These are phyloP conservation scores for Mormyrops boulengeri DNA, from an alignment of 2,797 vertebrate genomes.

Conservation along the genomic window DNA sequence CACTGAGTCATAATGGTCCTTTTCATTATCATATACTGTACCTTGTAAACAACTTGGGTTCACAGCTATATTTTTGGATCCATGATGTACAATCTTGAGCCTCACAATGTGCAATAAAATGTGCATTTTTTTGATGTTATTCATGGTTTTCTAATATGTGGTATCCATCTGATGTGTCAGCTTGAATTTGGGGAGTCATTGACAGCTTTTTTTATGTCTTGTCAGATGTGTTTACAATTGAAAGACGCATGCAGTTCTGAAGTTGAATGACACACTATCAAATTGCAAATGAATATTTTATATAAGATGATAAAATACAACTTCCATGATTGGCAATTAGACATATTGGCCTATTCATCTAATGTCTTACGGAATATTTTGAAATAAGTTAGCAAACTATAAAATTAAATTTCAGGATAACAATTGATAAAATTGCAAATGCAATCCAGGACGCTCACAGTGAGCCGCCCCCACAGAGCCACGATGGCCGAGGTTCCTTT, in stretches of 20 bases:
- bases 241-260: background rate
- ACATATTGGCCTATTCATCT: background rate
- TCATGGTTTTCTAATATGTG: background rate
- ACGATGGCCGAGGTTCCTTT: background rate
- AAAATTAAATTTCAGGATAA: background rate
- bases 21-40: background rate
- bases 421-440: background rate
- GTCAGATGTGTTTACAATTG: background rate
- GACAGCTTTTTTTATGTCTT: background rate
- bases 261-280: background rate
- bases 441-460: background rate
- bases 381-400: background rate
- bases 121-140: background rate
- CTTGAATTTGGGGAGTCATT: background rate
- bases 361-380: background rate
- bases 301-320: background rate
- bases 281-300: background rate
- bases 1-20: background rate
- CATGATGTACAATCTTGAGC: background rate
- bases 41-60: background rate
- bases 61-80: background rate
- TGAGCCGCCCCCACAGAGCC: background rate
- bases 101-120: background rate
- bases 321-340: background rate
- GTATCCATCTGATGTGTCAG: background rate